A percentile compares a stretch with the other conserved stretches of the same genome.
These are phyloP conservation scores for Nymphicus hollandicus DNA, from an alignment of 2,113 vertebrate genomes.

Conservation along the genomic window DNA sequence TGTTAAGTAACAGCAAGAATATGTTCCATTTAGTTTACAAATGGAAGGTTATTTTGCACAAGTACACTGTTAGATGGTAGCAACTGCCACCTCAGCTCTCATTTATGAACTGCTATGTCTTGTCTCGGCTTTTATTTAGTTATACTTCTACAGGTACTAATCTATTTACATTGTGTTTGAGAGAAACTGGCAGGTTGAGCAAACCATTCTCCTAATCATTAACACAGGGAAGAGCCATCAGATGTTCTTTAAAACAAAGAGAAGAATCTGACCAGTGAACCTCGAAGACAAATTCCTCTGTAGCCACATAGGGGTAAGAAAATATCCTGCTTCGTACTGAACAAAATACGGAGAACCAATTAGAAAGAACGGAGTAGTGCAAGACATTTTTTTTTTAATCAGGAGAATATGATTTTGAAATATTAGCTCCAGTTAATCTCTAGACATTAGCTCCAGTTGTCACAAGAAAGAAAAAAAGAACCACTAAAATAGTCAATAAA, in stretches of 20 bases:
- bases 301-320: not conserved
- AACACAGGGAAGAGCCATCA: not conserved
- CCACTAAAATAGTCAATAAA: slow-evolving; percentile 8
- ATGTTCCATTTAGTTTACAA: not conserved
- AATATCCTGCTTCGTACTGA: not conserved
- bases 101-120: not conserved
- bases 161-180: not conserved
- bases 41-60: not conserved
- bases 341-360: not conserved
- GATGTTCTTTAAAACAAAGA: not conserved
- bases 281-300: not conserved
- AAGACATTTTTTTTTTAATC: not conserved
- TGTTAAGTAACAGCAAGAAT: not conserved
- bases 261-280: not conserved
- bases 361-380: not conserved
- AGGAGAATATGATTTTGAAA: not conserved
- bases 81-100: not conserved
- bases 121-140: not conserved
- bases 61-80: not conserved
- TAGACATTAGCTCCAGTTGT: slow-evolving; percentile 1
- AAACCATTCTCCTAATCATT: not conserved
- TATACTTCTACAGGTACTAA: not conserved
- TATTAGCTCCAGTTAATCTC: slow-evolving; percentile 9
- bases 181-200: not conserved
- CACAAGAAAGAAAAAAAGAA: slow-evolving; percentile 34